Percentiles rank a stretch among this genome's conserved stretches.
These are phyloP conservation scores for Morone chrysops DNA, from an alignment of 2,113 vertebrate genomes.

Conservation along the genomic window DNA sequence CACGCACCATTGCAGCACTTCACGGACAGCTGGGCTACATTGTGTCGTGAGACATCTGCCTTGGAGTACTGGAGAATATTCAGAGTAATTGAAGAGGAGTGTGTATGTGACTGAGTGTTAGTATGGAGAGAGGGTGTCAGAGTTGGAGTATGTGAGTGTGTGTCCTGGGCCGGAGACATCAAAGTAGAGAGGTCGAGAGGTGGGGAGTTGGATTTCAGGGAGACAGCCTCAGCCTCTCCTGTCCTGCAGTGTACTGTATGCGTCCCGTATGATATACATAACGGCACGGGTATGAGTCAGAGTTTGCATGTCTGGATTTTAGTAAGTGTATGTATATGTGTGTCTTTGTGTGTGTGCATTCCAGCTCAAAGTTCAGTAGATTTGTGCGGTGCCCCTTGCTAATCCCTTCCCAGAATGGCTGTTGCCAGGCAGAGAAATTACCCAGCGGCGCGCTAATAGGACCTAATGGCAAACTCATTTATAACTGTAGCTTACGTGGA, in stretches of 20 bases:
- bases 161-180: conserved; percentile 45
- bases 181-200: conserved; percentile 58
- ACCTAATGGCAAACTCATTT: conserved; percentile 30
- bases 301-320: conserved; percentile 56
- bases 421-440: conserved; percentile 79
- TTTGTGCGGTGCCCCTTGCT: conserved; percentile 53
- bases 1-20: not conserved
- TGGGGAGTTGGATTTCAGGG: conserved; percentile 47
- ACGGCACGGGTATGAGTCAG: conserved; percentile 52
- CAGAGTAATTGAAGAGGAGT: conserved; percentile 13
- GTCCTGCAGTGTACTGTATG: conserved; percentile 36
- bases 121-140: conserved; percentile 22
- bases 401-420: conserved; percentile 78
- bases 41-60: not conserved
- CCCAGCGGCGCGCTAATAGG: conserved; percentile 48
- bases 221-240: conserved; percentile 33
- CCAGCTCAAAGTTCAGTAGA: conserved; percentile 75
- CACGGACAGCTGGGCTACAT: conserved; percentile 41
- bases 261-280: conserved; percentile 43
- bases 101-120: not conserved
- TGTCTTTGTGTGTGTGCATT: conserved; percentile 50
- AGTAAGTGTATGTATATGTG: conserved; percentile 36
- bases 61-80: conserved; percentile 27
- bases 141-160: conserved; percentile 32
- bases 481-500: conserved; percentile 19